Evolutionary conservation across 2,888 invertebrate species (phyloP).

Genomic region (Cyclophora punctaria): DNA sequence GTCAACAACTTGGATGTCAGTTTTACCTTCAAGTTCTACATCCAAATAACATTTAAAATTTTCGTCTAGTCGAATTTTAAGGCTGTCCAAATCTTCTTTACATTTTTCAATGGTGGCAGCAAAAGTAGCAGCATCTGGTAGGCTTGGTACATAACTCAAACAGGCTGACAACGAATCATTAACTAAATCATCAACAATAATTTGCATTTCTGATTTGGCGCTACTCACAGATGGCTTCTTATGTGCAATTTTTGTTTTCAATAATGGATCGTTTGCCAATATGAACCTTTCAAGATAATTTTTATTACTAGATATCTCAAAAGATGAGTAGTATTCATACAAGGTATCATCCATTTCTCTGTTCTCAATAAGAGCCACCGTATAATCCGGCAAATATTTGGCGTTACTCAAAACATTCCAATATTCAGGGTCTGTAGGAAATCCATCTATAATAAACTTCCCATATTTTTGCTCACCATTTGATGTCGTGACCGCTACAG

Average conservation of each 20-base stretch:
- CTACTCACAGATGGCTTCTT: slow-evolving; percentile 10
- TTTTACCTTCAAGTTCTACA: slow-evolving; percentile 62
- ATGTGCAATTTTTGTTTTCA: slow-evolving; percentile 39
- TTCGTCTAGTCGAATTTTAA: slow-evolving; percentile 61
- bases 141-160: too few species aligned
- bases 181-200: slow-evolving; percentile 32
- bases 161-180: slow-evolving; percentile 10
- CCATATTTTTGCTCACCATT: slow-evolving; percentile 45
- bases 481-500: background rate
- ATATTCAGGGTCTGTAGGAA: slow-evolving; percentile 64
- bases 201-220: slow-evolving; percentile 22
- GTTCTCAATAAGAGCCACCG: slow-evolving; percentile 71
- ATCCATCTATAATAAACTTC: slow-evolving; percentile 78
- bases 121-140: slow-evolving; percentile 28
- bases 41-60: slow-evolving; percentile 47
- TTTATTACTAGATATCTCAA: slow-evolving; percentile 35
- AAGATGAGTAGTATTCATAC: slow-evolving; percentile 43
- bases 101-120: slow-evolving; percentile 45
- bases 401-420: slow-evolving; percentile 59
- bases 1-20: slow-evolving; percentile 48
- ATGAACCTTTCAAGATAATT: slow-evolving; percentile 39
- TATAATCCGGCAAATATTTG: slow-evolving; percentile 70
- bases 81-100: slow-evolving; percentile 49
- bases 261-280: slow-evolving; percentile 43
- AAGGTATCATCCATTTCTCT: slow-evolving; percentile 52